These are phyloP conservation scores for Drosophila kurseongensis DNA, from an alignment of 1,140 invertebrate genomes.

Conservation along the genomic window DNA sequence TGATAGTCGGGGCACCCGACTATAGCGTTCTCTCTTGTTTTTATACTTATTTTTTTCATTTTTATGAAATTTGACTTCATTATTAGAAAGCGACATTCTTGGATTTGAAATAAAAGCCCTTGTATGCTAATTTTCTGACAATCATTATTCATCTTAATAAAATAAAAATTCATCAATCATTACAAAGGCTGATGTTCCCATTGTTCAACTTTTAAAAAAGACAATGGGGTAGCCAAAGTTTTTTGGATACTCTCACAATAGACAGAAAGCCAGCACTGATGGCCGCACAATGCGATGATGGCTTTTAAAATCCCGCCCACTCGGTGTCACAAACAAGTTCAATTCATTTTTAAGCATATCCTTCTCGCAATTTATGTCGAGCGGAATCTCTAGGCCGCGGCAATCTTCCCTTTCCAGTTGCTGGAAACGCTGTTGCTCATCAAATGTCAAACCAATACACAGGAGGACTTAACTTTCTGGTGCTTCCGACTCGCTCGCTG, in stretches of 20 bases:
- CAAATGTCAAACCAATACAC: constrained; percentile 82
- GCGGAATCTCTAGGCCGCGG: neutral
- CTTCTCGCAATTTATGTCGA: constrained; percentile 59
- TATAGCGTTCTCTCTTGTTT: too few species aligned
- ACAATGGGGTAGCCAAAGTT: neutral
- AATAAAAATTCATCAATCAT: neutral
- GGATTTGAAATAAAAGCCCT: neutral
- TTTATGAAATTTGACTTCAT: too few species aligned
- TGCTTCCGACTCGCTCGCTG: constrained; percentile 4
- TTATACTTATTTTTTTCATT: too few species aligned
- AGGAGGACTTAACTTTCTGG: constrained; percentile 75
- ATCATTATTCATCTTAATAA: neutral
- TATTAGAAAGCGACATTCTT: too few species aligned
- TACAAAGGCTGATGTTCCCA: neutral
- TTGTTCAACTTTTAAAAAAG: constrained; percentile 1
- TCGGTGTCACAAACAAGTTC: constrained; percentile 63
- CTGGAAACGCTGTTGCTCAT: constrained; percentile 70
- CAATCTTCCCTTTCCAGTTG: neutral
- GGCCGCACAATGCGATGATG: constrained; percentile 9
- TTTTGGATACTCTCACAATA: constrained; percentile 3
- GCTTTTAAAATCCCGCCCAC: constrained; percentile 5
- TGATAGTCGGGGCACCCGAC: too few species aligned
- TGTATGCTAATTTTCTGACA: neutral
- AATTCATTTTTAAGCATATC: constrained; percentile 79
- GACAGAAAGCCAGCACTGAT: constrained; percentile 30